Evolutionary conservation across 1,140 invertebrate species (phyloP).

Genomic region (Steinernema khuongi): DNA sequence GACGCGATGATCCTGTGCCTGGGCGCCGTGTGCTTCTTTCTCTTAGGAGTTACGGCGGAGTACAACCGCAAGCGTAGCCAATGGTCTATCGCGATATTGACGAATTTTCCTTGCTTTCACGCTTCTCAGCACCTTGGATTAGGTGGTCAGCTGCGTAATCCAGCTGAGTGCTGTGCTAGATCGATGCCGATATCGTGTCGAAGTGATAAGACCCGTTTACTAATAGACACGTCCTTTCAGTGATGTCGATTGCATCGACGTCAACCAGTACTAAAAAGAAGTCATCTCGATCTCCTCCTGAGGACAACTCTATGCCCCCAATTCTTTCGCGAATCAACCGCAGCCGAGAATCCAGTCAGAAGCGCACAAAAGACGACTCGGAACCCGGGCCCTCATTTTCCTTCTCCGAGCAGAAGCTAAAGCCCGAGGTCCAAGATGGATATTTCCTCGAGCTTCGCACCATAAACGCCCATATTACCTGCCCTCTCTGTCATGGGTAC

Average conservation of each 20-base stretch:
- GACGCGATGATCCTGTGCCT: not conserved
- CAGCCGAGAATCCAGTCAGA: no score
- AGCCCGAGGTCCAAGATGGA: not conserved
- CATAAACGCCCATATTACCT: not conserved
- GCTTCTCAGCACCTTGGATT: no score
- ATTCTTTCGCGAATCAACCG: not conserved
- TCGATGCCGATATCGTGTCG: not conserved
- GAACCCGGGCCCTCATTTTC: not conserved
- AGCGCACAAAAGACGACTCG: not conserved
- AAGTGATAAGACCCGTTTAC: not conserved
- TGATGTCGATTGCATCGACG: not conserved
- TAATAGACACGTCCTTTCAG: not conserved
- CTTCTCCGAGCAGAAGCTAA: not conserved
- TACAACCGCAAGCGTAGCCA: no score
- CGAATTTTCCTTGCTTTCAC: no score
- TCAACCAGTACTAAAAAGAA: not conserved
- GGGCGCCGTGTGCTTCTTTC: not conserved
- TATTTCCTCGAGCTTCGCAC: not conserved
- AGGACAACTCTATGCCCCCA: not conserved
- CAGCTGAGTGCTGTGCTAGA: not conserved
- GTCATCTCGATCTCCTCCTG: not conserved
- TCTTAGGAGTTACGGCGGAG: not conserved
- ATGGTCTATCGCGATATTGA: no score
- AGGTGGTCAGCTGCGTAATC: no score
- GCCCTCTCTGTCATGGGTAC: conserved; percentile 57